Conservation (phyloP, 2,797 vertebrate genomes). For the Coracias cyanogaster region DNA sequence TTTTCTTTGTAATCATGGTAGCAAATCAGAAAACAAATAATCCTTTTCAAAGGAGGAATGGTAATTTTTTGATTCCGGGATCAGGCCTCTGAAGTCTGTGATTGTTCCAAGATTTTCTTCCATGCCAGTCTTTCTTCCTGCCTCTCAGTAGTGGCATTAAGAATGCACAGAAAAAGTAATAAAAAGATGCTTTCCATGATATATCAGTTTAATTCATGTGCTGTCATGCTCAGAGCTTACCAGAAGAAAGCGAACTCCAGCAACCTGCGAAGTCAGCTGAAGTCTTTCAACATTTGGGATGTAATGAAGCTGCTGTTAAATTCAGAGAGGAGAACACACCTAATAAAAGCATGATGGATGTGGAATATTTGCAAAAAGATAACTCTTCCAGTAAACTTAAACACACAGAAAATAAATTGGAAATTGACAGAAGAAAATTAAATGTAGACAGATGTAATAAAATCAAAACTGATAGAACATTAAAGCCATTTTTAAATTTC, state of each 20-base stretch:
- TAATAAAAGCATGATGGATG: not conserved
- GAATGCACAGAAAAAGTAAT: not conserved
- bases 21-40: not conserved
- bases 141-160: not conserved
- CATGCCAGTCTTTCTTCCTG: not conserved
- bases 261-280: constrained; percentile 13
- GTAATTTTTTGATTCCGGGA: not conserved
- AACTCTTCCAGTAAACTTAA: not conserved
- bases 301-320: constrained; percentile 7
- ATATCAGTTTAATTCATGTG: constrained; percentile 18
- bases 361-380: not conserved
- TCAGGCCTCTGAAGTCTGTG: not conserved
- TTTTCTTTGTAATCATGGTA: not conserved
- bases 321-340: not conserved
- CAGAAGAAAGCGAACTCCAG: constrained; percentile 15
- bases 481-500: not conserved
- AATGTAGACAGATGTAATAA: not conserved
- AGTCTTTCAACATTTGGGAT: not conserved
- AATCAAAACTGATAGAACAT: not conserved
- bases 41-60: not conserved
- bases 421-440: not conserved
- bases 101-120: not conserved
- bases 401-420: not conserved
- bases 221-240: constrained; percentile 49
- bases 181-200: not conserved